Evolutionary conservation across 2,888 invertebrate species (phyloP).

Genomic region (Mesorhabditis spiculigera): DNA sequence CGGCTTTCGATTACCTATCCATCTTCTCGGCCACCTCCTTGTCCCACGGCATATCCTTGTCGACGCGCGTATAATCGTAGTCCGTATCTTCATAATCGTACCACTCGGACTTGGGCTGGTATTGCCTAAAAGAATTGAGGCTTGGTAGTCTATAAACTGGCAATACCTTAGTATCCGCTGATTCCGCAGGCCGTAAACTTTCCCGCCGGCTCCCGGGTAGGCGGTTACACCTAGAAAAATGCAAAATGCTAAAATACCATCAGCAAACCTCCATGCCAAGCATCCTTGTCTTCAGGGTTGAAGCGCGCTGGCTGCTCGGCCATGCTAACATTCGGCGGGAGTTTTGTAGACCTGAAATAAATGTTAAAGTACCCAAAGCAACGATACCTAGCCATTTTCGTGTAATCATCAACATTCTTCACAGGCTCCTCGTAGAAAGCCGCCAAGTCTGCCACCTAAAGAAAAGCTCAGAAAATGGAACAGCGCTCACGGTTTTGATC

Average conservation of each 20-base stretch:
- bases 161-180: conserved; percentile 35
- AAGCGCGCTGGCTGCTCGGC: conserved; percentile 50
- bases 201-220: conserved; percentile 51
- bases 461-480: not conserved
- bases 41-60: conserved; percentile 56
- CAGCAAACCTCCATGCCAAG: conserved; percentile 46
- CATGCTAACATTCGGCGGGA: conserved; percentile 48
- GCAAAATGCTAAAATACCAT: not conserved
- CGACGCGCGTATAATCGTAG: conserved; percentile 35
- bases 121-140: conserved; percentile 30
- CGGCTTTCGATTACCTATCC: conserved; percentile 36
- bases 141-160: no score
- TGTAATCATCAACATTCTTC: conserved; percentile 43
- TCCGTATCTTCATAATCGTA: conserved; percentile 55
- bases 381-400: conserved; percentile 22
- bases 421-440: conserved; percentile 49
- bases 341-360: conserved; percentile 17
- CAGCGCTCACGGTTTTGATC: conserved; percentile 25
- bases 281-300: conserved; percentile 51
- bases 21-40: conserved; percentile 50
- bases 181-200: conserved; percentile 47
- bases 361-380: not conserved
- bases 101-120: conserved; percentile 56
- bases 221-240: conserved; percentile 47
- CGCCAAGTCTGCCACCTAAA: conserved; percentile 34